Conservation (phyloP, 2,113 vertebrate genomes). For the Stegastes partitus region DNA sequence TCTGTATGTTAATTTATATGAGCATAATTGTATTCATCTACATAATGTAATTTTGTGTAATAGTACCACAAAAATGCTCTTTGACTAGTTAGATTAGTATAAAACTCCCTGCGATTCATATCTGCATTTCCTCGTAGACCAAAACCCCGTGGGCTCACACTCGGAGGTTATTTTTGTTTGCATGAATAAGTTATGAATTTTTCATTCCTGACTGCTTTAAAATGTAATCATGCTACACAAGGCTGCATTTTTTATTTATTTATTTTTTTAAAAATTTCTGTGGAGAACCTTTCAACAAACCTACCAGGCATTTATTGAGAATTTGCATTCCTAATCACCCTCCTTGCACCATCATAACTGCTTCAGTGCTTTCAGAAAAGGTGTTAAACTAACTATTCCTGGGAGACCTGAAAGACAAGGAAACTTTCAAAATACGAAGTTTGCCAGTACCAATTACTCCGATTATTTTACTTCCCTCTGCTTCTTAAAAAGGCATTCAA, state of each 20-base stretch:
- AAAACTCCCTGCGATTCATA: conserved; percentile 1
- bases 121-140: conserved; percentile 42
- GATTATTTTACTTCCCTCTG: conserved; percentile 1
- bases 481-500: background rate
- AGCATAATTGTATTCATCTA: background rate
- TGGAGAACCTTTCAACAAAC: conserved; percentile 58
- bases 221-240: conserved; percentile 60
- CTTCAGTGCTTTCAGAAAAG: conserved; percentile 41
- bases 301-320: conserved; percentile 59
- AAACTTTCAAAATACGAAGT: conserved; percentile 17
- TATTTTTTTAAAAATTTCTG: conserved; percentile 26
- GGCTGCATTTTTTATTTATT: conserved; percentile 9
- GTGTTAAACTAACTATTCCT: conserved; percentile 38
- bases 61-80: background rate
- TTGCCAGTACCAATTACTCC: background rate
- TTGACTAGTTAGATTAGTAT: background rate
- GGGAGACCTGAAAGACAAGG: conserved; percentile 18
- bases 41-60: conserved; percentile 9
- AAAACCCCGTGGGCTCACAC: conserved; percentile 21
- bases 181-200: conserved; percentile 68
- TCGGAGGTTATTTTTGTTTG: conserved; percentile 62
- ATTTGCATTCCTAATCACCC: conserved; percentile 76
- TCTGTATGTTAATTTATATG: background rate
- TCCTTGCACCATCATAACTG: conserved; percentile 1
- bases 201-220: conserved; percentile 60